These are phyloP conservation scores for Enteromius afrohamiltoni DNA, from an alignment of 2,797 vertebrate species.

Conservation along the genomic window DNA sequence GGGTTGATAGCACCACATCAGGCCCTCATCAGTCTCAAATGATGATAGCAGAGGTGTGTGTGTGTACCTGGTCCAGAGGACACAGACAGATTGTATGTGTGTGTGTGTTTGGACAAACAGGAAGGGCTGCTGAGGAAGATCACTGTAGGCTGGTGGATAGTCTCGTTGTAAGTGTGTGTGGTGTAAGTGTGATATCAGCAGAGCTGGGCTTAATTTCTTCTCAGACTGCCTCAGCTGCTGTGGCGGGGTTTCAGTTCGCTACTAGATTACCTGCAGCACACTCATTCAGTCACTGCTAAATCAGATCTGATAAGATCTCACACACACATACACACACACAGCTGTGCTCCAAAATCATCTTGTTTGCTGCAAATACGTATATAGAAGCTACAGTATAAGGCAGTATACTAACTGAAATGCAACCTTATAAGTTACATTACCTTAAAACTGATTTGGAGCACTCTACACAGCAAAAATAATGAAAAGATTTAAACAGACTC, in stretches of 20 bases:
- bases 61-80: constrained; percentile 18
- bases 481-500: neutral
- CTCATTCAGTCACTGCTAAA: constrained; percentile 55
- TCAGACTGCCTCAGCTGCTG: constrained; percentile 47
- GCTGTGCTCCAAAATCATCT: neutral
- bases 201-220: constrained; percentile 46
- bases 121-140: constrained; percentile 27
- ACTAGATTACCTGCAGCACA: constrained; percentile 58
- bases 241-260: constrained; percentile 46
- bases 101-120: constrained; percentile 18
- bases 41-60: constrained; percentile 11
- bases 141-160: constrained; percentile 26
- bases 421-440: neutral
- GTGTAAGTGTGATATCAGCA: constrained; percentile 56
- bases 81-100: constrained; percentile 13
- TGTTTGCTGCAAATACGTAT: neutral
- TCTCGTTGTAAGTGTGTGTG: constrained; percentile 26
- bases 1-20: constrained; percentile 17
- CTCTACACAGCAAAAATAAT: neutral
- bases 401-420: neutral
- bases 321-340: constrained; percentile 23
- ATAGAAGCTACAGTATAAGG: neutral
- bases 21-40: neutral
- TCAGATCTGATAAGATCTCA: constrained; percentile 57
- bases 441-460: neutral